Evolutionary conservation across 1,140 invertebrate species (phyloP).

Genomic region (Globodera ellingtonae): DNA sequence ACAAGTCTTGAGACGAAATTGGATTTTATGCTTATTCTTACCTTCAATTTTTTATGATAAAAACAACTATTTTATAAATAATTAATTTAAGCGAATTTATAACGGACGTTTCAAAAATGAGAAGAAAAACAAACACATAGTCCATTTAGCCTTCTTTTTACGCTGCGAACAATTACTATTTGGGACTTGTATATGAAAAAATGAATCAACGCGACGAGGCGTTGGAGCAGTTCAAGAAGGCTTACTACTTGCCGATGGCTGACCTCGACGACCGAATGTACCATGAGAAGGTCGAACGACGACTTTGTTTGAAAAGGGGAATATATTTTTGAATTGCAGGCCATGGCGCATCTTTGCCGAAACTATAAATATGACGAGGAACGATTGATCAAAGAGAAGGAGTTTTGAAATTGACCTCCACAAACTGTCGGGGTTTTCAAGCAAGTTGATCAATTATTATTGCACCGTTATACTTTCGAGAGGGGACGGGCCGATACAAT

Average conservation of each 20-base stretch:
- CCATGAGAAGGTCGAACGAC: slow-evolving; percentile 49
- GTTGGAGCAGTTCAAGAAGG: slow-evolving; percentile 49
- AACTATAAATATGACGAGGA: not conserved
- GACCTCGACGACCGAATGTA: slow-evolving; percentile 50
- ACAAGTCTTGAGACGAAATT: slow-evolving; percentile 15
- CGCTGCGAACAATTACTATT: slow-evolving; percentile 58
- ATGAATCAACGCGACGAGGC: slow-evolving; percentile 53
- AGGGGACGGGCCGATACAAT: not conserved
- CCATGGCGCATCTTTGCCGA: not conserved
- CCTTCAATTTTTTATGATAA: too few relatives aligned
- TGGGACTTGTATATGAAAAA: slow-evolving; percentile 54
- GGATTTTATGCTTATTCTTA: not conserved
- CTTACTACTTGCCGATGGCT: slow-evolving; percentile 58
- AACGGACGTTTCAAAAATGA: too few relatives aligned
- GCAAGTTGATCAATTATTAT: not conserved
- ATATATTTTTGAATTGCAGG: not conserved
- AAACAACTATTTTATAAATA: too few relatives aligned
- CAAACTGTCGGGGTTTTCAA: not conserved
- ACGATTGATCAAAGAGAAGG: not conserved
- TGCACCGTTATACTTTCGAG: too few relatives aligned
- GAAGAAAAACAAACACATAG: slow-evolving; percentile 30
- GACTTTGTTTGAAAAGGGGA: not conserved
- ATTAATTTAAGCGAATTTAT: too few relatives aligned
- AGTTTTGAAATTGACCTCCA: not conserved
- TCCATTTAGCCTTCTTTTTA: slow-evolving; percentile 62